A percentile compares a stretch with the other conserved stretches of the same genome.
Evolutionary conservation across 2,888 invertebrate genomes (phyloP).

Genomic region (Idaea dimidiata): DNA sequence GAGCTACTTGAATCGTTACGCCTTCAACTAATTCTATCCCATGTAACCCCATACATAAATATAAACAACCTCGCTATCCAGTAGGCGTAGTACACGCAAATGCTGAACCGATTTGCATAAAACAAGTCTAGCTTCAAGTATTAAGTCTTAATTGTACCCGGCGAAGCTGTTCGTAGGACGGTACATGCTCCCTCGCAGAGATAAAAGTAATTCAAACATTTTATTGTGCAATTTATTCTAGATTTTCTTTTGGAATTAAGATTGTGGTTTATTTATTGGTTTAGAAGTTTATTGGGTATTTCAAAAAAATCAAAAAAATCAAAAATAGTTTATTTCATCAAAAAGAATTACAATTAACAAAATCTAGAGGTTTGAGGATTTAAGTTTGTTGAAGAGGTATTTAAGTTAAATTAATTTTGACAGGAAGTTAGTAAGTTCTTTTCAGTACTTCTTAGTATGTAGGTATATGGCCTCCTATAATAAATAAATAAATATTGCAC

Average conservation of each 20-base stretch:
- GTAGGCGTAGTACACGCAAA: constrained; percentile 77
- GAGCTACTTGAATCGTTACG: constrained; percentile 17
- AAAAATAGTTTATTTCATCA: too few relatives aligned
- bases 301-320: too few relatives aligned
- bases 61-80: constrained; percentile 25
- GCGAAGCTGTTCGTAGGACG: constrained; percentile 61
- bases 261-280: constrained; percentile 19
- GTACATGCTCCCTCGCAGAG: constrained; percentile 58
- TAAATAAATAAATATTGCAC: too few relatives aligned
- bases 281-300: constrained; percentile 8
- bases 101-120: constrained; percentile 71
- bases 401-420: background rate
- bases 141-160: constrained; percentile 79
- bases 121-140: constrained; percentile 74
- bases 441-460: too few relatives aligned
- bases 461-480: too few relatives aligned
- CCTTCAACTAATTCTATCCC: constrained; percentile 20
- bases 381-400: background rate
- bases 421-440: background rate
- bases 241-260: constrained; percentile 17
- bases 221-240: constrained; percentile 42
- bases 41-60: constrained; percentile 19
- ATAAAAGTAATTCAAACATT: constrained; percentile 66
- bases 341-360: too few relatives aligned
- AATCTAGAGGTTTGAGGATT: too few relatives aligned